Evolutionary conservation across 2,888 invertebrate species (phyloP).

Genomic region (Drosophila robusta): DNA sequence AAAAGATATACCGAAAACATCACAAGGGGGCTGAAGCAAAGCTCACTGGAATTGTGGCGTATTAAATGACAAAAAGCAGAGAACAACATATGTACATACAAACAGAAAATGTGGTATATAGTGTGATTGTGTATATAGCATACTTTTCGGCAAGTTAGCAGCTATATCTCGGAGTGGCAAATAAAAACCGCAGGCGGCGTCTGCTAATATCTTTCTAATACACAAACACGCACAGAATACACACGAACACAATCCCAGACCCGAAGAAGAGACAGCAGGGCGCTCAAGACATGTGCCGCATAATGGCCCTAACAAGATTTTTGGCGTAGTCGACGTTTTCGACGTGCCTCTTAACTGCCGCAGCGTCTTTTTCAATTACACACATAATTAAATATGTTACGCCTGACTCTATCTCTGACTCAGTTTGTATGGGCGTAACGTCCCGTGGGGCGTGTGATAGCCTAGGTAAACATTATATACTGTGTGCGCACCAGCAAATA

Average conservation of each 20-base stretch:
- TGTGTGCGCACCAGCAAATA: conserved; percentile 38
- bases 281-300: conserved; percentile 62
- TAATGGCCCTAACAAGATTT: conserved; percentile 70
- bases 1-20: conserved; percentile 39
- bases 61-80: conserved; percentile 74
- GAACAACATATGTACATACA: conserved; percentile 9
- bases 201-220: conserved; percentile 74
- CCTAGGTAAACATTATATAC: conserved; percentile 37
- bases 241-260: conserved; percentile 27
- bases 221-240: conserved; percentile 57
- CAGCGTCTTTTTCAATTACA: conserved; percentile 78
- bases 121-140: conserved; percentile 33
- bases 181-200: conserved; percentile 56
- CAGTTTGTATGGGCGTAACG: conserved; percentile 35
- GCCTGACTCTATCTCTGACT: conserved; percentile 27
- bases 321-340: conserved; percentile 36
- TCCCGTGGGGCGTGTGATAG: conserved; percentile 51
- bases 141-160: conserved; percentile 43
- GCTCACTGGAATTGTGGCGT: conserved; percentile 72
- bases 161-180: conserved; percentile 33
- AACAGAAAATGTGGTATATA: conserved; percentile 14
- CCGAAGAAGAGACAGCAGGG: conserved; percentile 23
- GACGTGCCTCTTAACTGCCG: conserved; percentile 68
- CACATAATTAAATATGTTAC: conserved; percentile 77
- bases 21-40: conserved; percentile 40